A percentile compares a stretch with the other conserved stretches of the same genome.
phyloP scores from a whole-genome alignment of 37 sponge, comb jelly and placozoan genomes.

The Trichoplax adhaerens region DNA sequence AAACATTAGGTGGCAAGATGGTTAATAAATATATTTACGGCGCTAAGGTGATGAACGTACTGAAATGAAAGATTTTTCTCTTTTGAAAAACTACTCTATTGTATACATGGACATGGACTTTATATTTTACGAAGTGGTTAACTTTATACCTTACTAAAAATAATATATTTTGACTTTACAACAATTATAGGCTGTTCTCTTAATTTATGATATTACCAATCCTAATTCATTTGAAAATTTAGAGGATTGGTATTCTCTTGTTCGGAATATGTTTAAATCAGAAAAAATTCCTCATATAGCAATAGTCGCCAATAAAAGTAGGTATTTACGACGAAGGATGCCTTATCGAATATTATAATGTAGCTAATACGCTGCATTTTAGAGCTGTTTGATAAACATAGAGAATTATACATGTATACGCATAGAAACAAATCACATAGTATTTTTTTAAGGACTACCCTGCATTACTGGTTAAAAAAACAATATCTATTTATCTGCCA shows the following conservation, averaged over 20 bases:
- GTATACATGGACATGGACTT: not conserved
- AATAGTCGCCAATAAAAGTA: constrained; percentile 85
- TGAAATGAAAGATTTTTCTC: not conserved
- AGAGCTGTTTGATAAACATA: no score
- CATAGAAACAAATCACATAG: no score
- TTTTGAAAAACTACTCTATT: not conserved
- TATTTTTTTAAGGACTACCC: no score
- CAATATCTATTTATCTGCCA: no score
- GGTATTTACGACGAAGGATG: not conserved
- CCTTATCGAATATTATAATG: no score
- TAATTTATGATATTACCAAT: constrained; percentile 94
- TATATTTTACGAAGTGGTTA: not conserved
- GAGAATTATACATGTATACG: no score
- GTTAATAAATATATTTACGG: constrained; percentile 85
- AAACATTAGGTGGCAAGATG: constrained; percentile 87
- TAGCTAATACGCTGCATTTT: no score
- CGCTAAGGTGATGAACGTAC: constrained; percentile 40
- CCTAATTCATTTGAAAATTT: constrained; percentile 82
- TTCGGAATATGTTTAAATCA: constrained; percentile 30
- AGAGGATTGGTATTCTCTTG: constrained; percentile 70
- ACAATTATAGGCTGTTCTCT: constrained; percentile 37
- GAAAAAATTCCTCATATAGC: constrained; percentile 39
- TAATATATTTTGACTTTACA: not conserved
- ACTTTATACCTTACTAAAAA: not conserved
- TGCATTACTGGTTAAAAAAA: no score